Evolutionary conservation across 2,797 vertebrate species (phyloP).

Genomic region (Heteromormyrus szaboi): DNA sequence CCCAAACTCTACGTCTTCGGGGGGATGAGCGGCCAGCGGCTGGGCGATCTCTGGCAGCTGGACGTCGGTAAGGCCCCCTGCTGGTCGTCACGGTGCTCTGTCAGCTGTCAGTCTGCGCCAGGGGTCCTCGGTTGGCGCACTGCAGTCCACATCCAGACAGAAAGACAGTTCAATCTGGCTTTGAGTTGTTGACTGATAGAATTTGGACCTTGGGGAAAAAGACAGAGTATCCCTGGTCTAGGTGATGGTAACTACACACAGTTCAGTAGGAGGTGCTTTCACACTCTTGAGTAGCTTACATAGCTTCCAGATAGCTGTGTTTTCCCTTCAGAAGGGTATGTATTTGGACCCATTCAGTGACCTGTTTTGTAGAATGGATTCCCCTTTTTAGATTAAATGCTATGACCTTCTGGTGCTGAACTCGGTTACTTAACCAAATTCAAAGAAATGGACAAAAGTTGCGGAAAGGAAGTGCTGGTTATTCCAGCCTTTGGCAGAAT

Average conservation of each 20-base stretch:
- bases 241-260: not conserved
- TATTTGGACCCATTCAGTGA: not conserved
- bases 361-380: not conserved
- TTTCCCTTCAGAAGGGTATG: not conserved
- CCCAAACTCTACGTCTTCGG: conserved; percentile 90
- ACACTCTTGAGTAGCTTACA: not conserved
- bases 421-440: not conserved
- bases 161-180: not conserved
- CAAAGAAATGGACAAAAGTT: not conserved
- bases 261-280: not conserved
- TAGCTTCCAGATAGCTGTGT: not conserved
- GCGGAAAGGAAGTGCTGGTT: not conserved
- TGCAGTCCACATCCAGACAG: not conserved
- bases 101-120: not conserved
- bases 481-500: not conserved
- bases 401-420: not conserved
- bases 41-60: conserved; percentile 90
- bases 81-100: not conserved
- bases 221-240: not conserved
- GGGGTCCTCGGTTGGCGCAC: not conserved
- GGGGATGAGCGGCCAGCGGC: conserved; percentile 85
- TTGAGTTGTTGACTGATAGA: not conserved
- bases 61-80: conserved; percentile 71
- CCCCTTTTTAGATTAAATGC: not conserved
- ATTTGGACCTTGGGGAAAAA: not conserved